Evolutionary conservation across 2,797 vertebrate genomes (phyloP), one percentile per base, ranked within the genome.

Genomic region (Lagorchestes hirsutus): DNA sequence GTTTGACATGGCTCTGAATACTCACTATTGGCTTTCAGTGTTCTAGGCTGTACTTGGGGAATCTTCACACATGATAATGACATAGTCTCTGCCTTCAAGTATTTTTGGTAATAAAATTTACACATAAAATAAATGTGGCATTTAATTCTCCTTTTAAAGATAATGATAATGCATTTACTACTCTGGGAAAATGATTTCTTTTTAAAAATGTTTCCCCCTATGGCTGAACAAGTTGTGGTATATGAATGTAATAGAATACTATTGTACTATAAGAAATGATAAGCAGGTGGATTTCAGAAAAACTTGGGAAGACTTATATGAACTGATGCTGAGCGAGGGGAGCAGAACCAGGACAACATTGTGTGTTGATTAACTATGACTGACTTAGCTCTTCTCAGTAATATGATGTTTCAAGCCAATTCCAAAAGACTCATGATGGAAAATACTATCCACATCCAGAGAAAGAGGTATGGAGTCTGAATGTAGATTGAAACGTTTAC

Each of bases 81-180:
- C 40, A 95, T 0, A 52, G 18, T 14, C 10, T 54, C 55, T 28
- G 58, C 29, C 55, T 31, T 54, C 46, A 67, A 57, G 67, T 82
- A 92, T 67, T 87, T 24, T 91, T 74, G 93, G 50, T 52, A 92
- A 22, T 58, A 82, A 91, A n/a, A 92, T 50, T 96, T 58, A 67
- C 14, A 90, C 34, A 91, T 92, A 90, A 94, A 91, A 87, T 55
- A 55, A 62, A 46, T 59, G 0, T 1, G 46, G 90, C 29, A 95
- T 96, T 94, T 95, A 40, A 95, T 94, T 91, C n/a, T 92, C 94
- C 92, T 96, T 57, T 67, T 9, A 54, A 31, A 82, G 28, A 67
- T 4, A 67, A 67, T 62, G 14, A 67, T 5, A 10, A 67, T 18
- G 34, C 18, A n/a, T 14, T 67, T n/a, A 67, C 34, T 67, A 18